Base-by-base conservation (phyloP, 2,113 vertebrate genomes). In the Halichoeres trimaculatus region DNA sequence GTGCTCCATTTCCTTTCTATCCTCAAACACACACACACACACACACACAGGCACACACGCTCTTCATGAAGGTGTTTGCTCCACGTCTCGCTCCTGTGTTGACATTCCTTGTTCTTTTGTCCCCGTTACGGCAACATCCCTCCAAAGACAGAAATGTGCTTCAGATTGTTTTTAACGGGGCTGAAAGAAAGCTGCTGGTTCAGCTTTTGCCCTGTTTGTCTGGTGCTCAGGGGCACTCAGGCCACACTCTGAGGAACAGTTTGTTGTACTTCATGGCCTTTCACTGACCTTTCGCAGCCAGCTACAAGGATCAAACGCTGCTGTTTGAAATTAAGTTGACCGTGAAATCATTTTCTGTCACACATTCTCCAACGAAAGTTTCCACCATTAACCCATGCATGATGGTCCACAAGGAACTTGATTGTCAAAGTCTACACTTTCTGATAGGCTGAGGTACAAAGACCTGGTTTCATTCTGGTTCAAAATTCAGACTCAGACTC, bases 71-170 rank as follows among this genome's bases (percentile, higher is more conserved):
- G 34, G 76, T 43, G 38, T 78, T 76, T 76, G 52, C 51, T 70
- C 59, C 38, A 34, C 14, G n/a, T 75, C 61, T 64, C 70, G 48
- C 66, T 55, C 51, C 35, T 58, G 35, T 84, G 85, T 79, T 87
- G 71, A 86, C 76, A 79, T 74, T 86, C 74, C 26, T 13, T 61
- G 38, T 70, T 50, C 62, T 75, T 79, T 84, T 76, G 72, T 80
- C 51, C 72, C 73, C 61, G 62, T 61, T 76, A 69, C 67, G 53
- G 60, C 65, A 76, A 87, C 76, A 82, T 67, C 64, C 53, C 56
- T 59, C 14, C 1, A 71, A 78, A 57, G 34, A 35, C 26, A 45
- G 43, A 51, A 65, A 60, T n/a, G 4, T 12, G 30, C 19, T 23
- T 30, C 17, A 63, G 60, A 45, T 23, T 24, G 11, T 20, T 17